A percentile compares a stretch with the other conserved stretches of the same genome.
phyloP scores from a whole-genome alignment of 2,113 vertebrate species.

The Paracanthobrama guichenoti region DNA sequence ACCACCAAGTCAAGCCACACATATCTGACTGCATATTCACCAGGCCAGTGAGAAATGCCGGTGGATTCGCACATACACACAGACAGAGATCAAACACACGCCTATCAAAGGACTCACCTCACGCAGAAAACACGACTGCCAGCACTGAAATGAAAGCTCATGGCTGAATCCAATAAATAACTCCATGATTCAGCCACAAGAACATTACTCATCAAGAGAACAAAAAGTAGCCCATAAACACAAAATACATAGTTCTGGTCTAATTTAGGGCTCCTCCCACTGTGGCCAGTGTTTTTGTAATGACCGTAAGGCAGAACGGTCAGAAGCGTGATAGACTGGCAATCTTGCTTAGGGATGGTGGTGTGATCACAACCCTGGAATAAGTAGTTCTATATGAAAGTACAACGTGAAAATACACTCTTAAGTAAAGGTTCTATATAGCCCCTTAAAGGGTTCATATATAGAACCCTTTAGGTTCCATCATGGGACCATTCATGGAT shows the following conservation, averaged over 20 bases:
- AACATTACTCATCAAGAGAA: background rate
- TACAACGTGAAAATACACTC: background rate
- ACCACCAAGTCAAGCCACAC: slow-evolving; percentile 29
- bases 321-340: background rate
- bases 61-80: slow-evolving; percentile 9
- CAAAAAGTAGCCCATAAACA: slow-evolving; percentile 4
- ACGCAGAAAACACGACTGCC: background rate
- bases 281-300: slow-evolving; percentile 19
- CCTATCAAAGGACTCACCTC: slow-evolving; percentile 22
- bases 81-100: background rate
- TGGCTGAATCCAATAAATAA: background rate
- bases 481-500: no score
- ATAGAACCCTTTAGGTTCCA: no score
- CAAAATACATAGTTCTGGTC: slow-evolving; percentile 15
- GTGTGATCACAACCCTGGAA: background rate
- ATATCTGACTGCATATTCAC: slow-evolving; percentile 56
- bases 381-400: background rate
- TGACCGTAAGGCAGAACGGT: background rate
- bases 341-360: background rate
- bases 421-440: no score
- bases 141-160: background rate
- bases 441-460: no score
- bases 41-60: slow-evolving; percentile 60
- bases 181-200: background rate
- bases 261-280: slow-evolving; percentile 21